Evolutionary conservation across 2,113 vertebrate species (phyloP).

Genomic region (Leuciscus idus): DNA sequence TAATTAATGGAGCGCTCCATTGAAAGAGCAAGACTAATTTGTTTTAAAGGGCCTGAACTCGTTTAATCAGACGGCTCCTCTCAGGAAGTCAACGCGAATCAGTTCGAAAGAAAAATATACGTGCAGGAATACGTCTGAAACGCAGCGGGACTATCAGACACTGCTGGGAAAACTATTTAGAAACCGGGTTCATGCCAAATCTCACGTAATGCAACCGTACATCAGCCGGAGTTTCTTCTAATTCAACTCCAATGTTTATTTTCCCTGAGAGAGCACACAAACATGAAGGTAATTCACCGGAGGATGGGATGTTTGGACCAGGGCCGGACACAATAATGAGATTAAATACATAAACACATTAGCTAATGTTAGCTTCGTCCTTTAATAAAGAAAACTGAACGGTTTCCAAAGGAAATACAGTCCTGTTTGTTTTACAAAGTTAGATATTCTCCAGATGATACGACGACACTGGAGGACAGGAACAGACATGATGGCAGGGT

Average conservation of each 20-base stretch:
- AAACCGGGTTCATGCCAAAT: conserved; percentile 20
- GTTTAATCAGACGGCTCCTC: background rate
- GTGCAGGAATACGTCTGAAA: background rate
- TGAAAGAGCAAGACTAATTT: conserved; percentile 1
- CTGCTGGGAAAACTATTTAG: conserved; percentile 7
- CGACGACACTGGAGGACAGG: conserved; percentile 35
- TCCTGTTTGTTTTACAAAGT: conserved; percentile 57
- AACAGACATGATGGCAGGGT: background rate
- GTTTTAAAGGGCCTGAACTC: background rate
- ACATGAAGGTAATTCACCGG: conserved; percentile 1
- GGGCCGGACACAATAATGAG: conserved; percentile 64
- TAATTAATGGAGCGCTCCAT: conserved; percentile 5
- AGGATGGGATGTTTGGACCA: conserved; percentile 46
- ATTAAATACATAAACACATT: conserved; percentile 73
- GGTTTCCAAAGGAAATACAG: conserved; percentile 69
- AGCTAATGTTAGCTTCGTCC: conserved; percentile 56
- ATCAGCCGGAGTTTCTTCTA: background rate
- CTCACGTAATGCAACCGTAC: background rate
- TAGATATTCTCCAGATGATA: conserved; percentile 57
- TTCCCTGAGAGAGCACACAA: conserved; percentile 60
- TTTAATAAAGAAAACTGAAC: conserved; percentile 54
- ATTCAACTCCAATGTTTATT: conserved; percentile 50
- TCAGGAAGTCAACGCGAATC: background rate
- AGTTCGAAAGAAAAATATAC: background rate
- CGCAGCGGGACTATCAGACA: background rate